Conservation (phyloP, 2,888 invertebrate species). For the Macroteleia sp. region DNA sequence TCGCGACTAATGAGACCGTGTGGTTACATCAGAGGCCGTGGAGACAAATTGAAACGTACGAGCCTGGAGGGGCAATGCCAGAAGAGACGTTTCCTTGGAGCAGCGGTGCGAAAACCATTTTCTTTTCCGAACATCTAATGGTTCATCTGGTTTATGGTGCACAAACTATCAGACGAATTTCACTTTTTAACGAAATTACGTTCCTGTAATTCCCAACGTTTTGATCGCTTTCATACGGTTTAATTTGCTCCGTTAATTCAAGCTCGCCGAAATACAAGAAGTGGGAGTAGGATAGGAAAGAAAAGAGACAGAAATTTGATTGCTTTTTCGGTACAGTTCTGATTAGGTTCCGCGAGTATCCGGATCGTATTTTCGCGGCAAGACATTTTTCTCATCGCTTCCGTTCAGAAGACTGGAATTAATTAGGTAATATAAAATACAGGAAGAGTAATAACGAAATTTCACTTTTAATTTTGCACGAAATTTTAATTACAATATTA, state of each 20-base stretch:
- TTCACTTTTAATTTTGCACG: background rate
- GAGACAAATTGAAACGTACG: constrained; percentile 83
- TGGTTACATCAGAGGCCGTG: constrained; percentile 81
- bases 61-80: constrained; percentile 75
- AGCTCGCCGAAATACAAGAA: background rate
- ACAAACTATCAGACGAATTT: constrained; percentile 11
- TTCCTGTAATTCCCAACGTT: constrained; percentile 22
- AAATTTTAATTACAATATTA: constrained; percentile 27
- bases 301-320: constrained; percentile 54
- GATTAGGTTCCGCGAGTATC: constrained; percentile 39
- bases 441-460: background rate
- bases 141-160: constrained; percentile 45
- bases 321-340: constrained; percentile 57
- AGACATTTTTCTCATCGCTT: constrained; percentile 36
- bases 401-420: constrained; percentile 10
- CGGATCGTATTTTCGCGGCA: constrained; percentile 27
- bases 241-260: constrained; percentile 34
- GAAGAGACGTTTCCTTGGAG: constrained; percentile 60
- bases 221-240: constrained; percentile 45
- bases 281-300: background rate
- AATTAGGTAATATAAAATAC: constrained; percentile 13
- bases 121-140: constrained; percentile 43
- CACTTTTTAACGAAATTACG: constrained; percentile 40
- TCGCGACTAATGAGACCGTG: constrained; percentile 81
- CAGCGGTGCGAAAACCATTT: constrained; percentile 25